Conservation (phyloP, 2,888 invertebrate genomes). For the Heliconius charithonia region DNA sequence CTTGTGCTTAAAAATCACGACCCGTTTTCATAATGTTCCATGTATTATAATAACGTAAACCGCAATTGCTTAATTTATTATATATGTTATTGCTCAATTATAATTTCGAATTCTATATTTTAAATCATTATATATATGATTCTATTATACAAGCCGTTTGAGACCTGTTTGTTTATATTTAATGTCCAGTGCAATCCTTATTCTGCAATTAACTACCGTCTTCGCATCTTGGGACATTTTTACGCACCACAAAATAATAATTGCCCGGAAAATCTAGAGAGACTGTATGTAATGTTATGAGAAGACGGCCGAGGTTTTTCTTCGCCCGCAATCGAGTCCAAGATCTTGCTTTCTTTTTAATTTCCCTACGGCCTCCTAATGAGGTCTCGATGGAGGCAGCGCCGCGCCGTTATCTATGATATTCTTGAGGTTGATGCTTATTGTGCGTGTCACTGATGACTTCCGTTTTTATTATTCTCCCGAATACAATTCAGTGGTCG, state of each 20-base stretch:
- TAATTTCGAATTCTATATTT: neutral
- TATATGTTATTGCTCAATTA: neutral
- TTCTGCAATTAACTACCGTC: constrained; percentile 72
- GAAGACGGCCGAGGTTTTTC: constrained; percentile 79
- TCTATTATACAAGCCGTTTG: constrained; percentile 41
- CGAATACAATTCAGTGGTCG: constrained; percentile 82
- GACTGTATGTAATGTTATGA: constrained; percentile 84
- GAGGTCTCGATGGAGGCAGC: constrained; percentile 78
- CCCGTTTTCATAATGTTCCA: neutral
- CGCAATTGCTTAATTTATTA: neutral
- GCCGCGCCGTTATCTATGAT: constrained; percentile 82
- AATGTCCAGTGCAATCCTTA: constrained; percentile 46
- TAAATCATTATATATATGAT: neutral
- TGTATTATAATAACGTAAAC: neutral
- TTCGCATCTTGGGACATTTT: constrained; percentile 69
- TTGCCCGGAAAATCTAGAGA: constrained; percentile 82
- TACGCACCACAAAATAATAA: constrained; percentile 84
- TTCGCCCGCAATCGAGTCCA: constrained; percentile 81
- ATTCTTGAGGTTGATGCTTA: constrained; percentile 85
- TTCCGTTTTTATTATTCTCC: constrained; percentile 84
- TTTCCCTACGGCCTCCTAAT: constrained; percentile 84
- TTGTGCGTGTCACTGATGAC: constrained; percentile 84
- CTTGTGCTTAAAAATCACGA: neutral
- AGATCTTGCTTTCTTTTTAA: constrained; percentile 84
- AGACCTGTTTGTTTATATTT: constrained; percentile 47